Percentiles rank a stretch among this genome's conserved stretches.
Evolutionary conservation across 2,888 invertebrate genomes (phyloP).

Genomic region (Habroteleia sp.): DNA sequence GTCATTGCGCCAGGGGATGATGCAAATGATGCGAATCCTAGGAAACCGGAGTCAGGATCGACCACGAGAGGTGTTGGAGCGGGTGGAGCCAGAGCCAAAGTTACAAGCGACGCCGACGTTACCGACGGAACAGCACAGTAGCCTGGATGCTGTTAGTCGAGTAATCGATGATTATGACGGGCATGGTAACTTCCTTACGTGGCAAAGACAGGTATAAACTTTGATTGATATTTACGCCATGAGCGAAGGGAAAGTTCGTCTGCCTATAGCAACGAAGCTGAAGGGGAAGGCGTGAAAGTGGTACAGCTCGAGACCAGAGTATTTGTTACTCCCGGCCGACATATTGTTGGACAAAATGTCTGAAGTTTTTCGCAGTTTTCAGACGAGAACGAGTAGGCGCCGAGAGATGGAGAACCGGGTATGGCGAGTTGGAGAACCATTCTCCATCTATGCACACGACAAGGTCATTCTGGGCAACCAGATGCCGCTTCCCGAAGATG

Average conservation of each 20-base stretch:
- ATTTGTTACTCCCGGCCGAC: slow-evolving; percentile 33
- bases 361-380: slow-evolving; percentile 51
- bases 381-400: slow-evolving; percentile 35
- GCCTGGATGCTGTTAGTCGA: too few relatives aligned
- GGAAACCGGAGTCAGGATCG: too few relatives aligned
- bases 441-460: slow-evolving; percentile 43
- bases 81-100: too few relatives aligned
- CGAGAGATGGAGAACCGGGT: background rate
- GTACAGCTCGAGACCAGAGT: slow-evolving; percentile 58
- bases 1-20: too few relatives aligned
- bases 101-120: too few relatives aligned
- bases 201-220: background rate
- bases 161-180: too few relatives aligned
- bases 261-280: slow-evolving; percentile 54
- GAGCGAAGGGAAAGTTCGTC: background rate
- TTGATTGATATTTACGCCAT: too few relatives aligned
- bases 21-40: too few relatives aligned
- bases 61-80: too few relatives aligned
- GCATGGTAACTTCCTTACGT: too few relatives aligned
- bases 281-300: slow-evolving; percentile 56
- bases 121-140: too few relatives aligned
- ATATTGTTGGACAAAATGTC: slow-evolving; percentile 52
- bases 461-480: slow-evolving; percentile 53
- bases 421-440: slow-evolving; percentile 38
- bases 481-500: slow-evolving; percentile 8